Evolutionary conservation across 64 coral and sea anemone species (phyloP), one percentile per base, ranked within the genome.

Genomic region (Montipora foliosa): DNA sequence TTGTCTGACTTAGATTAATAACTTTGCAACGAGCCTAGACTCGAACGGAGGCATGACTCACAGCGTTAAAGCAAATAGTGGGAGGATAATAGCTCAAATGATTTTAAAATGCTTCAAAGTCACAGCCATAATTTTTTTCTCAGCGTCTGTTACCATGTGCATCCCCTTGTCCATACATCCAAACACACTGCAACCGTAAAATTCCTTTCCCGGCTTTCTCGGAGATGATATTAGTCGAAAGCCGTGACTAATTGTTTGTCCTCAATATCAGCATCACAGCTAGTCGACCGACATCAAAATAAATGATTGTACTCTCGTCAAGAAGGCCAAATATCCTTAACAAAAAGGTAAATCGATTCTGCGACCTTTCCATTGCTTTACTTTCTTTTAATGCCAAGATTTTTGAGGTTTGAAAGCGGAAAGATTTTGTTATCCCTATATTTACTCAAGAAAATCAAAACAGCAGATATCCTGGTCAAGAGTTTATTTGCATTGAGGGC

Each of bases 401-500:
- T 4, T 79, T 74, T 75, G 80, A 90, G 52, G 78, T 70, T 71
- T 69, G 71, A 85, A 58, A 20, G 66, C 10, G 48, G 5, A 62
- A 93, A 89, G 80, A 88, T 72, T 84, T 37, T 62, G 75, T 81
- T 87, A 80, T 81, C 75, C 68, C 67, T 61, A 45, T 86, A 79
- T 92, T 96, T 88, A 92, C 77, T 83, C 75, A 69, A 82, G 86
- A 67, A 87, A 87, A 96, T 93, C 90, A 96, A 87, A 95, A 96
- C 79, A 76, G 60, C 80, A 78, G 90, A 96, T 84, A 93, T 71
- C 80, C 85, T 90, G 87, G 80, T 87, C 61, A 86, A 86, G 87
- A 93, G 87, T 96, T 96, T 96, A 93, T 96, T 96, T 93, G 84
- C 84, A 79, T 93, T 96, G 70, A 76, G 76, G 91, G 82, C 83